Evolutionary conservation across 2,113 vertebrate genomes (phyloP), one percentile per base, ranked within the genome.

Genomic region (Silurus glanis): DNA sequence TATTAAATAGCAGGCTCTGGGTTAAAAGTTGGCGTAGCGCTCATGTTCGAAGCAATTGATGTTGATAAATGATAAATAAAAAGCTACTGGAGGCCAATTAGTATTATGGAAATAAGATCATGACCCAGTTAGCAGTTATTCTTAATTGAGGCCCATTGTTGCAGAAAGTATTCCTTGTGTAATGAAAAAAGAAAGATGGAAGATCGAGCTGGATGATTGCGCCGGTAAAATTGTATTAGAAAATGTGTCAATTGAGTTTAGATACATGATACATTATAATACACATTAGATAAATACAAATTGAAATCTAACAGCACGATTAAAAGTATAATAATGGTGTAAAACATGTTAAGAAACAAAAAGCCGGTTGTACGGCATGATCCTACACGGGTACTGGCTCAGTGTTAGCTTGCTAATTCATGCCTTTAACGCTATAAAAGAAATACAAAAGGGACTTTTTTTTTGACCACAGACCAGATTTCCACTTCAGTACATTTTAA

Each of bases 61-160:
- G 58, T 61, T 80, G 78, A 80, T 80, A 80, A 80, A 80, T 61
- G 56, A 61, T 61, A 61, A 80, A 80, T 45, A 9, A 59, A 59
- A 47, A 61, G 28, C 78, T 80, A 80, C 56, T 61, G 78, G 78
- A 80, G 28, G 28, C 78, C 58, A 61, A 80, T 80, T 80, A 80
- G 78, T 80, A 61, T 80, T 61, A 61, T 80, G 78, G 1, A 80
- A 80, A 80, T 80, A 9, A 80, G 56, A 80, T 80, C 78, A 80
- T 61, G 78, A 61, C 78, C 56, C 28, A 80, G 78, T 61, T 80
- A 80, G 25, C 28, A 56, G 25, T 45, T 80, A 80, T 61, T 47
- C 58, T 45, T 45, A 37, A 80, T 21, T 4, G 56, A 80, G 37
- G 0, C 14, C 19, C 25, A 56, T 59, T 59, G 59, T 9, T 80